Evolutionary conservation across 1,140 invertebrate genomes (phyloP).

Genomic region (Brachystomella parvula): DNA sequence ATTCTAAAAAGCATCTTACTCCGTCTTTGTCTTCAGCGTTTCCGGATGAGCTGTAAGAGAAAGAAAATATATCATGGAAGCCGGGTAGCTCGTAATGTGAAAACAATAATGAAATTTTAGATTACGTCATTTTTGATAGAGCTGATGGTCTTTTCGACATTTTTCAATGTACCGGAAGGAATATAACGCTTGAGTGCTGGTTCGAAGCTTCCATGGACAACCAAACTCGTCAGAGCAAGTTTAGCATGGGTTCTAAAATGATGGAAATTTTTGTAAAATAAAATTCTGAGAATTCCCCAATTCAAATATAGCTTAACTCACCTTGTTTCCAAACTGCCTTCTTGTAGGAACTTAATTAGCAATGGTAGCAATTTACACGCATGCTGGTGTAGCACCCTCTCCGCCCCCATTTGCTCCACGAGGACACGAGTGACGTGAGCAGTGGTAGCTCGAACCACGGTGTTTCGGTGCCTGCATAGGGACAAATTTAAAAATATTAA

Average conservation of each 20-base stretch:
- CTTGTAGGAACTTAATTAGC: conserved; percentile 70
- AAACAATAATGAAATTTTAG: not conserved
- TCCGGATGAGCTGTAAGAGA: conserved; percentile 1
- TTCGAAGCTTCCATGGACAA: not conserved
- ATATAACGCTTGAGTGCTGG: not conserved
- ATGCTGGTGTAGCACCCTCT: conserved; percentile 59
- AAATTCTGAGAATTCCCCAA: not conserved
- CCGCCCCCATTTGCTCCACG: conserved; percentile 61
- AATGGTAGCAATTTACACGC: conserved; percentile 69
- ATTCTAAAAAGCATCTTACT: no score
- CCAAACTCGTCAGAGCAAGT: not conserved
- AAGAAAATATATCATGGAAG: not conserved
- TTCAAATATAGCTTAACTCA: conserved; percentile 38
- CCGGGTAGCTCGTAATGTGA: not conserved
- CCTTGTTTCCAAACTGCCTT: conserved; percentile 78
- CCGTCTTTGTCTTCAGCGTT: no score
- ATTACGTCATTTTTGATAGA: conserved; percentile 13
- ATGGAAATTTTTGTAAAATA: not conserved
- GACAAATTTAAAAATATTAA: conserved; percentile 2
- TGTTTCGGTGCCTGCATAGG: conserved; percentile 68
- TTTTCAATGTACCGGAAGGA: not conserved
- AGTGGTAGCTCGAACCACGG: conserved; percentile 67
- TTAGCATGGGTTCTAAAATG: conserved; percentile 2
- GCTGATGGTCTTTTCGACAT: not conserved
- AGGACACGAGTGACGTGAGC: conserved; percentile 60